Base-by-base conservation (phyloP, 92 coral and sea anemone species). In the Galaxea fascicularis region DNA sequence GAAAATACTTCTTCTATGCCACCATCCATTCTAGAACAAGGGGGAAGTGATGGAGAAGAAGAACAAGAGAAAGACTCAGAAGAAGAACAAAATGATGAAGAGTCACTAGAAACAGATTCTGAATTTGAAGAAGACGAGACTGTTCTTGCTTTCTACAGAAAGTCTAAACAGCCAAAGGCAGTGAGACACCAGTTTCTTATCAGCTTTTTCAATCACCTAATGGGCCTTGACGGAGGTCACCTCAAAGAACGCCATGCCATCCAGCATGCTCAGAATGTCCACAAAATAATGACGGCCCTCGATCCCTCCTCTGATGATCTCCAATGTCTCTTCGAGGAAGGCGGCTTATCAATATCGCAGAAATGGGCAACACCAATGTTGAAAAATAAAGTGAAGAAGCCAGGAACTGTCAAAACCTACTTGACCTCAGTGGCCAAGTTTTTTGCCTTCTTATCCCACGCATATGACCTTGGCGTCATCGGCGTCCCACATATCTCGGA, bases 391-490 rank as follows among this genome's bases (percentile, higher is more conserved):
- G 30, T 65, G 24, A 74, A 62, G 73, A 1, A 14, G 74, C 17
- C n/a, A n/a, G n/a, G n/a, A n/a, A n/a, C n/a, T n/a, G n/a, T n/a
- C n/a, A n/a, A n/a, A n/a, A n/a, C n/a, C n/a, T n/a, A n/a, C n/a
- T n/a, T n/a, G n/a, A 51, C 73, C 18, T 71, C 78, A 22, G 62
- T 80, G 29, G 52, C 44, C 26, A 80, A 80, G 51, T 80, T 80
- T 47, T 35, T 53, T 16, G 17, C 18, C 9, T 82, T 82, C 31
- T 18, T 39, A 0, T 18, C 17, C 12, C 9, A 73, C 10, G 27
- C 46, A 12, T 62, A 25, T 15, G 52, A 30, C 0, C 15, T 14
- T 18, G 28, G 21, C 52, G 21, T 35, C 11, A 35, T n/a, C 22
- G 49, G 29, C 0, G 30, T 76, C 0, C 68, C 65, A 1, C 57